These are phyloP conservation scores for Aspidiotus rigidus DNA, from an alignment of 2,888 invertebrate species.

Conservation along the genomic window DNA sequence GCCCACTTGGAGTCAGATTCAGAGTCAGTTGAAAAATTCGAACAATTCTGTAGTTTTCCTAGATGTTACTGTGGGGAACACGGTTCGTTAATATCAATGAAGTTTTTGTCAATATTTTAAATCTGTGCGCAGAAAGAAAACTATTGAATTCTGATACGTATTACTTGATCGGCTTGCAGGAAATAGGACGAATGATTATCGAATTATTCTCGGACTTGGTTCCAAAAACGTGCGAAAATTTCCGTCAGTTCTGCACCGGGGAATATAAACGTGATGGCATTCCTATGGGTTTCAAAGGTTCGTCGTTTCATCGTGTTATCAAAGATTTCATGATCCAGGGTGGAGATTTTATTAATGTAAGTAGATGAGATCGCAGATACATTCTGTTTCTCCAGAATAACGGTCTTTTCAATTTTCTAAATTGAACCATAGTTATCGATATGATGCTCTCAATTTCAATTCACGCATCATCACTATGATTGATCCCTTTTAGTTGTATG, in stretches of 20 bases:
- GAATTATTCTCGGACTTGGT: constrained; percentile 95
- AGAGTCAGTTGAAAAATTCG: constrained; percentile 75
- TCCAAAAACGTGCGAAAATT: constrained; percentile 94
- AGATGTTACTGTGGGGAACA: constrained; percentile 91
- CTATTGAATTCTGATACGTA: not conserved
- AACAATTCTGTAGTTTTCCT: constrained; percentile 98
- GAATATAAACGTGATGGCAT: constrained; percentile 93
- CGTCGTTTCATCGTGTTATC: constrained; percentile 94
- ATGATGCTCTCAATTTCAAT: too few relatives aligned
- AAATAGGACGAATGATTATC: constrained; percentile 95
- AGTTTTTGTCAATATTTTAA: not conserved
- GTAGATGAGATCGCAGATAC: not conserved
- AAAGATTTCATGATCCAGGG: constrained; percentile 99
- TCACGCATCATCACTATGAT: too few relatives aligned
- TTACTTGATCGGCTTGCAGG: constrained; percentile 48
- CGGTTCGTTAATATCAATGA: constrained; percentile 50
- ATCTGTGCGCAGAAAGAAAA: not conserved
- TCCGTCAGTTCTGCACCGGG: constrained; percentile 96
- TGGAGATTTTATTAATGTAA: constrained; percentile 96
- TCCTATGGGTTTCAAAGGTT: constrained; percentile 91
- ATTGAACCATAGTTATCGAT: too few relatives aligned
- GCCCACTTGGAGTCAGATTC: constrained; percentile 94
- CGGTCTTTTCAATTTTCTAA: too few relatives aligned
- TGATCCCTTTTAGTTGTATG: too few relatives aligned
- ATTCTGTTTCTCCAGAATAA: too few relatives aligned